A percentile compares a stretch with the other conserved stretches of the same genome.
phyloP scores from a whole-genome alignment of 1,140 invertebrate genomes.

The Tetramorium parvispinum region DNA sequence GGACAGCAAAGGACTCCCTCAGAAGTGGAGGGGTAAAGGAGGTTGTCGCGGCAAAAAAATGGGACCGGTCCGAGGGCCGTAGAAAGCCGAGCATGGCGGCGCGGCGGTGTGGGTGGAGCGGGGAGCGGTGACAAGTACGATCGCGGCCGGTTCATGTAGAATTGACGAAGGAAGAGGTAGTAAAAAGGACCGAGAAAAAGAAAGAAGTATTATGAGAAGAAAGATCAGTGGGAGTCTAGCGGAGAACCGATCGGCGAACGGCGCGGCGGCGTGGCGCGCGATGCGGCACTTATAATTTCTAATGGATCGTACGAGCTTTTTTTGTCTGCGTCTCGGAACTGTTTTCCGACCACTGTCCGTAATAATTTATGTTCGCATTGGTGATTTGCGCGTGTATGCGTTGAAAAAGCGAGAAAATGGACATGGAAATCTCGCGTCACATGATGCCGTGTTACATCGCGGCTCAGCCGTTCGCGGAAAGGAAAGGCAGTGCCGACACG shows the following conservation, averaged over 20 bases:
- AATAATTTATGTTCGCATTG: slow-evolving; percentile 76
- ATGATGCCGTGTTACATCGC: not conserved
- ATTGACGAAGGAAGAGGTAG: not conserved
- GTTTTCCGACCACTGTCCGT: slow-evolving; percentile 40
- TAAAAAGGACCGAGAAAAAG: not conserved
- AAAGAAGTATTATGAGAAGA: slow-evolving; percentile 24
- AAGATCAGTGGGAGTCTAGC: not conserved
- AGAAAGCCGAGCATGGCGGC: slow-evolving; percentile 33
- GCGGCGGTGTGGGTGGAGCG: slow-evolving; percentile 59
- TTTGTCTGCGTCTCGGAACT: slow-evolving; percentile 50
- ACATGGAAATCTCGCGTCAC: slow-evolving; percentile 18
- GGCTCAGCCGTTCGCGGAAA: slow-evolving; percentile 58
- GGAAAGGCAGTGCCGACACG: slow-evolving; percentile 33
- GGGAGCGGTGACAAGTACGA: slow-evolving; percentile 55
- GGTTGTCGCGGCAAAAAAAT: slow-evolving; percentile 44
- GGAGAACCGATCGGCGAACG: not conserved
- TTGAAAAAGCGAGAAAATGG: slow-evolving; percentile 66
- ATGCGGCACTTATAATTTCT: slow-evolving; percentile 79
- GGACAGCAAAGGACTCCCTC: not conserved
- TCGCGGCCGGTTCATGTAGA: slow-evolving; percentile 30
- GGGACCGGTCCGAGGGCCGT: slow-evolving; percentile 55
- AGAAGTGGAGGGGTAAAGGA: slow-evolving; percentile 1
- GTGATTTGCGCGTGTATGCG: slow-evolving; percentile 38
- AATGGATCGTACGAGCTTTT: slow-evolving; percentile 71
- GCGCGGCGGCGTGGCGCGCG: slow-evolving; percentile 23